Base-by-base conservation (phyloP, 2,113 vertebrate species). In the Manacus vitellinus region DNA sequence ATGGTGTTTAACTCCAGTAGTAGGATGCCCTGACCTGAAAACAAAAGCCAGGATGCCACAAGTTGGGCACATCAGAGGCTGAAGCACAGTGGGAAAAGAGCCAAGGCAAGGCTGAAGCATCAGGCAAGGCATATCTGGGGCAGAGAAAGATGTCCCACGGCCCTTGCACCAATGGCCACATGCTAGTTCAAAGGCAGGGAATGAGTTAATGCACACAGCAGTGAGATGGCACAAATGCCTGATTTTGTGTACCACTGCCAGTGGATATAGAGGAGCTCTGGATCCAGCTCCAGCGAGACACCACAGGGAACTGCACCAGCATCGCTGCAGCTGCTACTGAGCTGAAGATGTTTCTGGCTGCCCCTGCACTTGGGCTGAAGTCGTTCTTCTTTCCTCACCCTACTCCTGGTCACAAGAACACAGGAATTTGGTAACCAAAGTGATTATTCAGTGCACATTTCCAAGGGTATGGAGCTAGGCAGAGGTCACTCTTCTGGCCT, bases 101-200 rank as follows among this genome's bases (percentile, higher is more conserved):
- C 30, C 5, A 5, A 83, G 46, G 41, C 37, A 59, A 51, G 33
- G 55, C 35, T 65, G 80, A 75, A 83, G 79, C 75, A 37, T 35
- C 4, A 63, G 66, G 22, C 35, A 67, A 66, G 51, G 70, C n/a
- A n/a, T 2, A 11, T n/a, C 65, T 75, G 55, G 22, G 54, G 37
- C 51, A 66, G 51, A 62, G 41, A 74, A 82, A 35, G 51, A 6
- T 1, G 0, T 56, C 70, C 27, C 74, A 52, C 23, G 56, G 37
- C 71, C 37, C 71, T 54, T 47, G 24, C 37, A 37, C 37, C 0
- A 0, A 33, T 14, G 41, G 68, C n/a, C 12, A 4, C 3, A 0
- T 25, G 37, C 51, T 89, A 12, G 28, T 21, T 58, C 4, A 0
- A 66, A 88, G 27, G 62, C 67, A 76, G 35, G 27, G 58, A 17